These are phyloP conservation scores for Romanogobio albipinnatus DNA, from an alignment of 2,113 vertebrate genomes.

Conservation along the genomic window DNA sequence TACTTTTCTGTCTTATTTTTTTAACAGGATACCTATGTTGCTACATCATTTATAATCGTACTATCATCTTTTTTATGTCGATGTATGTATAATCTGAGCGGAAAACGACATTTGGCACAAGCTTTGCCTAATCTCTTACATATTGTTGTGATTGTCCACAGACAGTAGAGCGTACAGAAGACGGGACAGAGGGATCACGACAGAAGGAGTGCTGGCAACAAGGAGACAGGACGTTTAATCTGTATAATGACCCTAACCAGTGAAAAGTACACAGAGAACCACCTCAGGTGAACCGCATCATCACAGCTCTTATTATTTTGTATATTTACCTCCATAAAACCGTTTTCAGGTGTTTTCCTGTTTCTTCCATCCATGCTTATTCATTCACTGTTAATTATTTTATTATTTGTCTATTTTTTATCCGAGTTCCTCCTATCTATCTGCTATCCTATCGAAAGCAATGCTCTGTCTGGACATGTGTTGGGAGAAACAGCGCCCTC, in stretches of 20 bases:
- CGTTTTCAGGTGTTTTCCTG: not conserved
- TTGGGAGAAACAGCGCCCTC: slow-evolving; percentile 4
- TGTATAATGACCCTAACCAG: not conserved
- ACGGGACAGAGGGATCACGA: not conserved
- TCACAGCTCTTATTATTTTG: not conserved
- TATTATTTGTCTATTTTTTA: not conserved
- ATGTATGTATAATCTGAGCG: not conserved
- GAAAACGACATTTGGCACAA: not conserved
- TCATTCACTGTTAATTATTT: not conserved
- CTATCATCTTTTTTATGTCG: too few relatives aligned
- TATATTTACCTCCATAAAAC: not conserved
- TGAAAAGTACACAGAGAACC: not conserved
- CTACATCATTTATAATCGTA: too few relatives aligned
- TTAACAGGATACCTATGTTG: too few relatives aligned
- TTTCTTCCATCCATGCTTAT: not conserved
- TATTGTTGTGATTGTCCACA: not conserved
- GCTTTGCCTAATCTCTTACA: not conserved
- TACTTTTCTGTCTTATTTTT: too few relatives aligned
- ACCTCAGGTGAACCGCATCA: not conserved
- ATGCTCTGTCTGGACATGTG: not conserved
- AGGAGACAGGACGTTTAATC: slow-evolving; percentile 14
- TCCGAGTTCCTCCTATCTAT: not conserved
- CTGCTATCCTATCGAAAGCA: not conserved
- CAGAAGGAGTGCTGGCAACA: not conserved
- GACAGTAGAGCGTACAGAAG: not conserved